Base-by-base conservation (phyloP, 2,888 invertebrate species). In the Litoditis marina region DNA sequence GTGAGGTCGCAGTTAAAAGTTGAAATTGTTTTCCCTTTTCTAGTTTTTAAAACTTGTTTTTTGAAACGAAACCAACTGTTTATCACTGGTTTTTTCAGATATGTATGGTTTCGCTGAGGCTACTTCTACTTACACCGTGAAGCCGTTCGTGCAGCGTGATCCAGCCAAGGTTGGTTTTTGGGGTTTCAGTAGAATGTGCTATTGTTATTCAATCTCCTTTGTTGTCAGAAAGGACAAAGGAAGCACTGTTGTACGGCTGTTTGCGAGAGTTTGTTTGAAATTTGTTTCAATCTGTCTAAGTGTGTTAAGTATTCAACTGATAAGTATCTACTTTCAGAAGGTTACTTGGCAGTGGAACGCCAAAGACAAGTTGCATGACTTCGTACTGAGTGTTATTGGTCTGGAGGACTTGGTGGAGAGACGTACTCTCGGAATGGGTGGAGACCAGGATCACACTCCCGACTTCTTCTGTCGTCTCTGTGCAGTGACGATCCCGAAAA, bases 391-490 rank as follows among this genome's bases (percentile, higher is more conserved):
- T 13, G 59, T 71, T 8, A 59, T 71, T 39, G 74, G 74, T 22
- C 52, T 74, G 27, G 68, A 73, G 32, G 65, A 71, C 39, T 32
- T 74, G 19, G 60, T 74, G 25, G 74, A 74, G 49, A 54, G 66
- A 13, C 47, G 61, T 42, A 53, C 51, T 51, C 50, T 36, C 27
- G 3, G 22, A n/a, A 25, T 7, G 28, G n/a, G n/a, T n/a, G n/a
- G n/a, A n/a, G 27, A 51, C 5, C 54, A 58, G 49, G 61, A 54
- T 6, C 36, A 32, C 30, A 44, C 52, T 28, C 31, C 66, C 1
- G 69, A 71, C 47, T 74, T 73, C 53, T 66, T 57, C 46, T 74
- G 74, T 39, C 53, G 60, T 27, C n/a, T 68, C 7, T 74, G 74
- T 59, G 64, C 65, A 5, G 47, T 44, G 8, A 46, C 34, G 4